Percentiles rank a stretch among this genome's conserved stretches.
These are phyloP conservation scores for Acipenser ruthenus DNA, from an alignment of 2,797 vertebrate genomes.

Conservation along the genomic window DNA sequence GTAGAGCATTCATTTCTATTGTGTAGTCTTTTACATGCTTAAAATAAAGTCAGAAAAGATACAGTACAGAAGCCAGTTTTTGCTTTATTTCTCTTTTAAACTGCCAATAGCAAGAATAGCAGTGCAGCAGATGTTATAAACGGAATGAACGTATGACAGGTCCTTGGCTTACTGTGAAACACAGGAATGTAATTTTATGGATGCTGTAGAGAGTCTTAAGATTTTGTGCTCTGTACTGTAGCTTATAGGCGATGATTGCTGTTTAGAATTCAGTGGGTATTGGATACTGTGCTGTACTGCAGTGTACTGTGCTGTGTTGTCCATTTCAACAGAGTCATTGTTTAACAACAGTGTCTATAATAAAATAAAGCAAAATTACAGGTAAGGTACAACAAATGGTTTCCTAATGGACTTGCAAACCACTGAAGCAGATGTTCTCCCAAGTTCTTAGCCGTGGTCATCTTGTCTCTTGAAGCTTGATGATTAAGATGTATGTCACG, in stretches of 20 bases:
- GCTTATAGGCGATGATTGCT: not conserved
- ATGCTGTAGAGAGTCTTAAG: not conserved
- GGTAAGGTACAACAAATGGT: not conserved
- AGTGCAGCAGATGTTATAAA: slow-evolving; percentile 4
- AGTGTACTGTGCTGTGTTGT: too few species aligned
- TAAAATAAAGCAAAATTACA: not conserved
- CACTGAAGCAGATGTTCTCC: too few species aligned
- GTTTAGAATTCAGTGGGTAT: slow-evolving; percentile 6
- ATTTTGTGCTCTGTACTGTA: not conserved
- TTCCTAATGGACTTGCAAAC: not conserved
- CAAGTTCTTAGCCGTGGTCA: too few species aligned
- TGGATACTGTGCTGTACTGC: not conserved
- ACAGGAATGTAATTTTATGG: slow-evolving; percentile 9
- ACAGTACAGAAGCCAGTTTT: too few species aligned
- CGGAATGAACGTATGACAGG: slow-evolving; percentile 7
- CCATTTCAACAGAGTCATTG: not conserved
- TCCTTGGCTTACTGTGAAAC: not conserved
- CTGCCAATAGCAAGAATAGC: slow-evolving; percentile 3
- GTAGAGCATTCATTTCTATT: too few species aligned
- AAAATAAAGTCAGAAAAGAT: too few species aligned
- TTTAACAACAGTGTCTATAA: not conserved
- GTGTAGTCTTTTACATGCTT: too few species aligned
- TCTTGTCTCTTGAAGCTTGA: not conserved
- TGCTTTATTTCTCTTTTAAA: too few species aligned
- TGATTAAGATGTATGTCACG: slow-evolving; percentile 3